Percentiles rank a stretch among this genome's conserved stretches.
Conservation (phyloP, 2,797 vertebrate species). For the Bovichtus variegatus region DNA sequence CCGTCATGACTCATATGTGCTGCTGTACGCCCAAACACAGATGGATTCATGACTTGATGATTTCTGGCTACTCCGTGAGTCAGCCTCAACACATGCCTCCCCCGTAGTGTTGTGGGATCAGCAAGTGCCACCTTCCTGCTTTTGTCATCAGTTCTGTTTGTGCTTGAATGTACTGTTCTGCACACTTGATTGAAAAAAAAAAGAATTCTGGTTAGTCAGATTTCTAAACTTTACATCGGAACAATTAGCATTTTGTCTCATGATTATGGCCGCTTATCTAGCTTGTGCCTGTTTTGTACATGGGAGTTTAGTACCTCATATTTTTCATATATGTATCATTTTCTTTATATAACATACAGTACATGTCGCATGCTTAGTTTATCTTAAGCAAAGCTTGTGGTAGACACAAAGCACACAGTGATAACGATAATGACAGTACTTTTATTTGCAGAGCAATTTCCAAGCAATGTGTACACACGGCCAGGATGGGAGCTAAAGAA, state of each 20-base stretch:
- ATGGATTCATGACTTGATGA: conserved; percentile 80
- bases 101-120: conserved; percentile 75
- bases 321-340: too few relatives aligned
- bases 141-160: conserved; percentile 61
- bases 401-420: background rate
- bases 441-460: background rate
- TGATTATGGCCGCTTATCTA: background rate
- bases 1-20: conserved; percentile 76
- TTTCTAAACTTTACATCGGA: background rate
- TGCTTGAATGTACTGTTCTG: conserved; percentile 46
- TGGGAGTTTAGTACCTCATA: too few relatives aligned
- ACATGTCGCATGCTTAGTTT: too few relatives aligned
- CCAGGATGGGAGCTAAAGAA: too few relatives aligned
- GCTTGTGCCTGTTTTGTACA: background rate
- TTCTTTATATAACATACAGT: too few relatives aligned
- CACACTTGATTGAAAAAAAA: conserved; percentile 8
- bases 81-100: conserved; percentile 75
- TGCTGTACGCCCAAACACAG: conserved; percentile 76
- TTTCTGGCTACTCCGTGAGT: conserved; percentile 77
- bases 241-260: background rate
- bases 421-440: background rate
- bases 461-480: background rate
- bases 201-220: background rate
- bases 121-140: conserved; percentile 62
- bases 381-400: background rate